Evolutionary conservation across 2,797 vertebrate genomes (phyloP), one percentile per base, ranked within the genome.

Genomic region (Eulemur mongoz): DNA sequence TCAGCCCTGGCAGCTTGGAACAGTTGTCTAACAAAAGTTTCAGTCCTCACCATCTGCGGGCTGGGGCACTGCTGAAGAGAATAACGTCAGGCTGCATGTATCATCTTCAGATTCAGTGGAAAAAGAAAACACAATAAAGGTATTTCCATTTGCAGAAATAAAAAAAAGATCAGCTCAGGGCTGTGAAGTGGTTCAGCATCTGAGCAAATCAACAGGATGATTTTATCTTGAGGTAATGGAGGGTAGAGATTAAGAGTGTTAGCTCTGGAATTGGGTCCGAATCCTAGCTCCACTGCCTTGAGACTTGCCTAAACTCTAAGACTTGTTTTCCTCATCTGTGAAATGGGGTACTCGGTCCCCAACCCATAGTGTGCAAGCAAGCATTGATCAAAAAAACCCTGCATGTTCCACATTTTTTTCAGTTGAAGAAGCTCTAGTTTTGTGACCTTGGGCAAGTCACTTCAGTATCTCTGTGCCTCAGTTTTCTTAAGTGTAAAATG

Each of bases 101-200:
- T 67, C 92, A 54, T 61, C 89, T 89, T 93, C 50, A 89, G 83
- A 61, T 61, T 78, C 72, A 4, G 70, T 1, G 5, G 87, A 69
- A 73, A 94, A 79, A 83, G 78, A 93, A 95, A 96, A 89, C 80
- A 57, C 83, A 83, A 35, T 78, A 73, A 84, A 92, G 94, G n/a
- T 67, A 79, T 92, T 93, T 86, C 43, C 81, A 83, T 95, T 92
- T 87, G 89, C 84, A 86, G 96, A 89, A 91, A 72, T 65, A 38
- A 61, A 89, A 92, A 95, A 45, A 10, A 59, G 57, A 89, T 91
- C 14, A 35, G 86, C 30, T 23, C 65, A 72, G 83, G 50, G 20
- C 32, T 1, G 3, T 22, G 85, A 52, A 38, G 40, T 27, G 43
- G 40, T 30, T 40, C 70, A 73, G 76, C 1, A 23, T 12, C 20